Conservation (phyloP, 1,140 invertebrate genomes). For the Scaptomyza hsui region DNA sequence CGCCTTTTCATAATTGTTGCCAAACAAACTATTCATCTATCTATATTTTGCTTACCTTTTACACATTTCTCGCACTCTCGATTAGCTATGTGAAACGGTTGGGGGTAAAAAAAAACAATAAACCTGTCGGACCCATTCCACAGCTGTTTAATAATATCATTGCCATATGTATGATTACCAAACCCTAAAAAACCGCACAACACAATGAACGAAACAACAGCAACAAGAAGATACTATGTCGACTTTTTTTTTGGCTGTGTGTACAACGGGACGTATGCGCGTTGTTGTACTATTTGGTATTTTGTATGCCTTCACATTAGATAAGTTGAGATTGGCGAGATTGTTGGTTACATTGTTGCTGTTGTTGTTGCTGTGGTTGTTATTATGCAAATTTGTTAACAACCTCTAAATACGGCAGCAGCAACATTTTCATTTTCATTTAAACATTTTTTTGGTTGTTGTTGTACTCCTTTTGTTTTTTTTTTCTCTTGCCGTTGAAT, state of each 20-base stretch:
- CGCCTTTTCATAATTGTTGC: no score
- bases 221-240: constrained; percentile 12
- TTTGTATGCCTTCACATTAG: constrained; percentile 42
- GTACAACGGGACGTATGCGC: constrained; percentile 53
- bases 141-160: constrained; percentile 36
- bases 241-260: constrained; percentile 14
- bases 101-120: constrained; percentile 2
- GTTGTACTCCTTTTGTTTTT: constrained; percentile 6
- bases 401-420: constrained; percentile 51
- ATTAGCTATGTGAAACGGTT: neutral
- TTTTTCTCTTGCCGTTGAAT: constrained; percentile 45
- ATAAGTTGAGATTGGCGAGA: constrained; percentile 58
- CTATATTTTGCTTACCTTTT: neutral
- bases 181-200: constrained; percentile 40
- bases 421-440: constrained; percentile 21
- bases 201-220: constrained; percentile 22
- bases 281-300: constrained; percentile 31
- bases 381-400: constrained; percentile 72
- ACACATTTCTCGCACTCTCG: no score
- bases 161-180: constrained; percentile 43
- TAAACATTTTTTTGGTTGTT: constrained; percentile 7
- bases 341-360: constrained; percentile 62
- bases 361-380: constrained; percentile 39
- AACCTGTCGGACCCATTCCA: constrained; percentile 21
- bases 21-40: neutral